phyloP scores from a whole-genome alignment of 2,797 vertebrate genomes.

The Epinephelus malabaricus region DNA sequence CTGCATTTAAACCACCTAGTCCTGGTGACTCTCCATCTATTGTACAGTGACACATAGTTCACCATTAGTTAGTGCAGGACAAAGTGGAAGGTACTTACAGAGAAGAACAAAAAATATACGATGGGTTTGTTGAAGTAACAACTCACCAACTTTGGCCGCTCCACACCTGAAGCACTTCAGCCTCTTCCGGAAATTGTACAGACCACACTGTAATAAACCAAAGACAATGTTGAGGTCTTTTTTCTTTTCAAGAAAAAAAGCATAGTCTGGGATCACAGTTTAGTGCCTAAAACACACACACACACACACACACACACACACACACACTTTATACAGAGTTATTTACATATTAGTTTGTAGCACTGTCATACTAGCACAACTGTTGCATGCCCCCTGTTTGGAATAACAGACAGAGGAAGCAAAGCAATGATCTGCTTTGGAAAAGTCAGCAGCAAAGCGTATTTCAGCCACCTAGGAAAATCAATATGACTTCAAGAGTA shows the following conservation, averaged over 20 bases:
- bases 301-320: background rate
- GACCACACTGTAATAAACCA: slow-evolving; percentile 88
- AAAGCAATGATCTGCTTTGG: too few relatives aligned
- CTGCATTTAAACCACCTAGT: slow-evolving; percentile 83
- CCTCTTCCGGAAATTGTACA: slow-evolving; percentile 96
- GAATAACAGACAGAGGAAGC: too few relatives aligned
- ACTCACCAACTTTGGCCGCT: slow-evolving; percentile 92
- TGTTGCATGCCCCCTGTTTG: background rate
- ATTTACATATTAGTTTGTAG: background rate
- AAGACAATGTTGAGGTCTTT: slow-evolving; percentile 46
- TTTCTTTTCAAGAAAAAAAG: background rate
- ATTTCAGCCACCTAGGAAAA: too few relatives aligned
- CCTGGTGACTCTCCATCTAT: slow-evolving; percentile 88
- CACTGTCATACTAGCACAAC: background rate
- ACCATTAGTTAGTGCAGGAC: background rate
- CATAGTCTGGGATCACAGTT: background rate
- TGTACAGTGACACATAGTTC: background rate
- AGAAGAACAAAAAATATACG: background rate
- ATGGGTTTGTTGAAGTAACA: background rate
- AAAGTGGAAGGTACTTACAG: background rate
- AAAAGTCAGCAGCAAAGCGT: too few relatives aligned
- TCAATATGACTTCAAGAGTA: too few relatives aligned
- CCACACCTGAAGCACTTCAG: slow-evolving; percentile 96
- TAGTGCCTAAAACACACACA: background rate
- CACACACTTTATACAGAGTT: background rate